These are phyloP conservation scores for Gerris lacustris DNA, from an alignment of 2,888 invertebrate species.

Conservation along the genomic window DNA sequence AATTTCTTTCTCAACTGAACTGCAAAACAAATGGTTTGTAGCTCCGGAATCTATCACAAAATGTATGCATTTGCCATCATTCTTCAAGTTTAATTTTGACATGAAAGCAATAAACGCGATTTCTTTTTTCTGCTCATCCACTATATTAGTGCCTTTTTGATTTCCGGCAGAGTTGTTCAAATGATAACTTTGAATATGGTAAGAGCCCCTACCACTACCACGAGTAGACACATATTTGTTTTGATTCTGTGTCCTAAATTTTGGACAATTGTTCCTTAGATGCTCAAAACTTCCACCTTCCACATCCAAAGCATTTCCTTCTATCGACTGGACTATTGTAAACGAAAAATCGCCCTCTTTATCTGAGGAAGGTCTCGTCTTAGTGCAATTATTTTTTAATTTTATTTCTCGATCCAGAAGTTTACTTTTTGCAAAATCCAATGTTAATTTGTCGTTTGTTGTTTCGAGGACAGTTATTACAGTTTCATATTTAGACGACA, in stretches of 20 bases:
- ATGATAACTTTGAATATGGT: neutral
- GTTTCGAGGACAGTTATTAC: conserved; percentile 20
- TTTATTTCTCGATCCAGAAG: conserved; percentile 17
- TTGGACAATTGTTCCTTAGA: too few relatives aligned
- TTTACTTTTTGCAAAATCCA: conserved; percentile 19
- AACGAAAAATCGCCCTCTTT: too few relatives aligned
- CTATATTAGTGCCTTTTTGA: neutral
- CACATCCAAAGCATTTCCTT: conserved; percentile 7
- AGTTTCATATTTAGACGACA: conserved; percentile 18
- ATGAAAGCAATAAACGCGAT: conserved; percentile 8
- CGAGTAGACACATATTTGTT: too few relatives aligned
- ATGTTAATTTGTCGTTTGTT: conserved; percentile 12
- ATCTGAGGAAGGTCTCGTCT: too few relatives aligned
- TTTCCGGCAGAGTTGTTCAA: too few relatives aligned
- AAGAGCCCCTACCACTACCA: neutral
- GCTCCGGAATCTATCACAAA: neutral
- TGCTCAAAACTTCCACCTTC: too few relatives aligned
- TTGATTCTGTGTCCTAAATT: too few relatives aligned
- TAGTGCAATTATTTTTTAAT: too few relatives aligned
- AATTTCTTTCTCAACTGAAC: neutral
- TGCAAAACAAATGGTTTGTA: neutral
- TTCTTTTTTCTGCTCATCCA: neutral
- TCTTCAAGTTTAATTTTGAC: neutral
- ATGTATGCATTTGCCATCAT: neutral
- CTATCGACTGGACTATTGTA: too few relatives aligned